Conservation (phyloP, 2,888 invertebrate species). For the Frankliniella intonsa region DNA sequence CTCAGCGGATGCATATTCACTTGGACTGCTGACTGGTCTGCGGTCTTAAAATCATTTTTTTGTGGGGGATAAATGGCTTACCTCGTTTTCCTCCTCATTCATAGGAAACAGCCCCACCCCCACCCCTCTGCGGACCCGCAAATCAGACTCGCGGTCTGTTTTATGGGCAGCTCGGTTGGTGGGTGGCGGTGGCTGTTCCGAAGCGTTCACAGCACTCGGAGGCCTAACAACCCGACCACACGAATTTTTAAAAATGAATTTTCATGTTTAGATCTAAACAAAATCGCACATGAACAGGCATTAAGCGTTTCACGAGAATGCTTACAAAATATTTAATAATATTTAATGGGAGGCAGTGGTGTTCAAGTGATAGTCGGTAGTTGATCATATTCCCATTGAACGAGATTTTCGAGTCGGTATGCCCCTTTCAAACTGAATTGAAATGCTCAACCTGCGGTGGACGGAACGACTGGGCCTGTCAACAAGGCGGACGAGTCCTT, state of each 20-base stretch:
- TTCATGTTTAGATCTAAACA: not conserved
- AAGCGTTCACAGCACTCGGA: not conserved
- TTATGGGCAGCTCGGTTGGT: not conserved
- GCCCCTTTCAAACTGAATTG: too few species aligned
- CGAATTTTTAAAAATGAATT: not conserved
- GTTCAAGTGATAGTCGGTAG: too few species aligned
- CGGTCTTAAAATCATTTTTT: not conserved
- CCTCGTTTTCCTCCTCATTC: not conserved
- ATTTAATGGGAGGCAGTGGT: too few species aligned
- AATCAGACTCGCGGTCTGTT: not conserved
- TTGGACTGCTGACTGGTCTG: not conserved
- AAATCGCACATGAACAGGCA: too few species aligned
- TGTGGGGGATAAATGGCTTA: constrained; percentile 10
- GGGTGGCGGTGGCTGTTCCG: not conserved
- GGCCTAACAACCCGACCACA: not conserved
- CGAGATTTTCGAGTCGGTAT: too few species aligned
- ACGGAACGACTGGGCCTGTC: too few species aligned
- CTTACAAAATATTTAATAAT: too few species aligned
- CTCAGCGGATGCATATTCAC: not conserved
- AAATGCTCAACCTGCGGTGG: too few species aligned
- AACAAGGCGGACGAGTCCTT: not conserved
- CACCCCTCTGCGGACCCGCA: not conserved
- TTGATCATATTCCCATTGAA: too few species aligned
- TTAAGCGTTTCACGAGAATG: too few species aligned
- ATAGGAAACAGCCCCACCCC: not conserved